phyloP scores from a whole-genome alignment of 2,888 invertebrate genomes.

The Spisula solida region DNA sequence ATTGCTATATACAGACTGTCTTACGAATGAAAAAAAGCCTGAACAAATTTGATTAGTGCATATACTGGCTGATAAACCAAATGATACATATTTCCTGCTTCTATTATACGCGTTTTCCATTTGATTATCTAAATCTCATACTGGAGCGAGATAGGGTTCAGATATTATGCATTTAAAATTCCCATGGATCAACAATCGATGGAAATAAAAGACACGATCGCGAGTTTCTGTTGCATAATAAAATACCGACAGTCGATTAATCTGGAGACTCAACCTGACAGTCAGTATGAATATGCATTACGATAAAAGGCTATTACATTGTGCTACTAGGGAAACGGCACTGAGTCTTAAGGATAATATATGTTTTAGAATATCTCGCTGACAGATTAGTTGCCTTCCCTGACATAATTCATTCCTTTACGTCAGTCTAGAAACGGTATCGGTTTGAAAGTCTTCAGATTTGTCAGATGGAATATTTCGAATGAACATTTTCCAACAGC shows the following conservation, averaged over 20 bases:
- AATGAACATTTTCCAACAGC: too few relatives aligned
- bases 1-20: neutral
- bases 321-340: neutral
- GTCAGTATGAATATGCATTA: slow-evolving; percentile 16
- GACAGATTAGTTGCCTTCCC: too few relatives aligned
- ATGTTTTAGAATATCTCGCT: too few relatives aligned
- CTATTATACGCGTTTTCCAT: neutral
- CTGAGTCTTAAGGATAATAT: neutral
- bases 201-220: neutral
- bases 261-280: neutral
- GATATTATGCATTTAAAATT: neutral
- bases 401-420: too few relatives aligned
- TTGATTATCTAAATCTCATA: slow-evolving; percentile 11
- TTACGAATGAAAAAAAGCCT: neutral
- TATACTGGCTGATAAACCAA: neutral
- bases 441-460: too few relatives aligned
- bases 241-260: neutral
- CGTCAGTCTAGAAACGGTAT: too few relatives aligned
- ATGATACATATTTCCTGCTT: neutral
- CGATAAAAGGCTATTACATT: neutral
- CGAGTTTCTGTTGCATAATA: neutral
- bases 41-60: neutral
- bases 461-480: too few relatives aligned
- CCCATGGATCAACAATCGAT: neutral
- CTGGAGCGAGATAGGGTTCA: neutral